These are phyloP conservation scores for Podotricha telesiphe DNA, from an alignment of 2,888 invertebrate genomes.

Conservation along the genomic window DNA sequence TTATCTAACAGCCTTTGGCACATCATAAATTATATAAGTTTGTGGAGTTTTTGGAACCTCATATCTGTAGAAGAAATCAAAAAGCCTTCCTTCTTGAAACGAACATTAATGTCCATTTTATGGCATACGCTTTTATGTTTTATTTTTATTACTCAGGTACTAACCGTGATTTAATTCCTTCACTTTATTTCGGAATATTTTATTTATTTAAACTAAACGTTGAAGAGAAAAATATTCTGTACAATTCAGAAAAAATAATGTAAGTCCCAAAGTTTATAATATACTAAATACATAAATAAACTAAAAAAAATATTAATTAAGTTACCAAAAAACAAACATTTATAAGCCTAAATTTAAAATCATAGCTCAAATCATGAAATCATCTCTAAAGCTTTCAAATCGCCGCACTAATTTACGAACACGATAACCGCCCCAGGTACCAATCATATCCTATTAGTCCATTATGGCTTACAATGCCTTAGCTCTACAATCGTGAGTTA, in stretches of 20 bases:
- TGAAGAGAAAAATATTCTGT: too few species aligned
- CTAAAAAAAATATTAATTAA: too few species aligned
- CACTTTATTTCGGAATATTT: slow-evolving; percentile 3
- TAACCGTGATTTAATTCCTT: slow-evolving; percentile 3
- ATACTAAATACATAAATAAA: too few species aligned
- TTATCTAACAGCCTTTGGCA: neutral
- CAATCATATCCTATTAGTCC: slow-evolving; percentile 43
- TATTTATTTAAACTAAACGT: neutral
- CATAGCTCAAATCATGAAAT: slow-evolving; percentile 6
- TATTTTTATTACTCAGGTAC: slow-evolving; percentile 19
- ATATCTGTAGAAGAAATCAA: slow-evolving; percentile 17
- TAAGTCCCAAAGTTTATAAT: too few species aligned
- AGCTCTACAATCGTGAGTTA: slow-evolving; percentile 37
- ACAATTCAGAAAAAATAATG: too few species aligned
- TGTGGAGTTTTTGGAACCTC: slow-evolving; percentile 1
- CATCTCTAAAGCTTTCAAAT: slow-evolving; percentile 44
- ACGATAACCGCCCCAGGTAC: slow-evolving; percentile 32
- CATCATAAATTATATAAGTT: neutral
- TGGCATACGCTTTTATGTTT: slow-evolving; percentile 8
- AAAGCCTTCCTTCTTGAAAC: neutral
- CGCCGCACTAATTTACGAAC: slow-evolving; percentile 34
- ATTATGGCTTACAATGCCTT: slow-evolving; percentile 36
- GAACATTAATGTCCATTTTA: slow-evolving; percentile 17
- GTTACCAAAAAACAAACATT: too few species aligned
- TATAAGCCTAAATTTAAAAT: neutral